phyloP scores from a whole-genome alignment of 2,113 vertebrate species.

The Ranitomeya imitator region DNA sequence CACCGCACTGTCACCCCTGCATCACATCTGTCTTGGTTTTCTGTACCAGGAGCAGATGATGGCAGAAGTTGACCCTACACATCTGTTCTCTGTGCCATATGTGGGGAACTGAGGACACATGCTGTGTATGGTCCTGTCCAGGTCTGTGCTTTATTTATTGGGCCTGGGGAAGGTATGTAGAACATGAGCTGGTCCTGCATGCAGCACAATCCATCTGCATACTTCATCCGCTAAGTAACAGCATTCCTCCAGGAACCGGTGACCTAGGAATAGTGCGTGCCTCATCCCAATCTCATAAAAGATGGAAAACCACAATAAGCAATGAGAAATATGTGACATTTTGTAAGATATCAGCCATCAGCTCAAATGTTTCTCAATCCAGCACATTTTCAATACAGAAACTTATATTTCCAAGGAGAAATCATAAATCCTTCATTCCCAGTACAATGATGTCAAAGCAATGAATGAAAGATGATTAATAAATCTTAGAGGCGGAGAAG shows the following conservation, averaged over 20 bases:
- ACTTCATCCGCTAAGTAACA: slow-evolving; percentile 8
- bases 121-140: neutral
- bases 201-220: slow-evolving; percentile 36
- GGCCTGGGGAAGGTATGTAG: neutral
- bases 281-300: neutral
- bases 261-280: slow-evolving; percentile 12
- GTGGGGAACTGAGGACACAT: neutral
- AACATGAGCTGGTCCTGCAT: neutral
- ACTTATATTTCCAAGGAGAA: neutral
- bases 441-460: neutral
- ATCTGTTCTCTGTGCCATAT: neutral
- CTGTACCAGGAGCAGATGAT: no score
- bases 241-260: slow-evolving; percentile 7
- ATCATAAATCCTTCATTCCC: neutral
- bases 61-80: neutral
- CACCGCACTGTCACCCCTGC: no score
- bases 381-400: neutral
- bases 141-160: neutral
- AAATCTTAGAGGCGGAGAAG: neutral
- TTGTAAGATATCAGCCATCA: neutral
- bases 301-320: neutral
- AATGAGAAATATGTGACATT: slow-evolving; percentile 1
- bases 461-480: neutral
- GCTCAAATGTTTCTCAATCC: neutral
- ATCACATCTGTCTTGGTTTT: no score